Evolutionary conservation across 2,888 invertebrate species (phyloP), one percentile per base, ranked within the genome.

Genomic region (Tigriopus californicus): DNA sequence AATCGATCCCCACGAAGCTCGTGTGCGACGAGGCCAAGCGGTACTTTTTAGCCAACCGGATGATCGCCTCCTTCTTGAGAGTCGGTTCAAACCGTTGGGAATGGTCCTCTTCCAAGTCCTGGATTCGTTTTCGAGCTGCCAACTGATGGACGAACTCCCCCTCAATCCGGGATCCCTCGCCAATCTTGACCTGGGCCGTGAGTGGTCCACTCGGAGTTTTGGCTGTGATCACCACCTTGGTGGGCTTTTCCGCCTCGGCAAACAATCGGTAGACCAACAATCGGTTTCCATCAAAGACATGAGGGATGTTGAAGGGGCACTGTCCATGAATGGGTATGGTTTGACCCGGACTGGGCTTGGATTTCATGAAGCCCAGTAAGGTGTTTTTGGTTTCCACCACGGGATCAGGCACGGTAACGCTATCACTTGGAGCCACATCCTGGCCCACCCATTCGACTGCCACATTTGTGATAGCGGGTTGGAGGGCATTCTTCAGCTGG

Each of bases 241-340:
- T 47, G 18, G 54, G 49, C 41, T 57, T 47, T 2, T 15, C 13
- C 5, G 59, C 25, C n/a, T 60, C 20, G 2, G 18, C 47, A 54
- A 58, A 44, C 12, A 61, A 18, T n/a, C 46, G 42, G 59, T 59
- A 62, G 12, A 65, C 62, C 1, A 66, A 47, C 22, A 65, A 40
- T 20, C 66, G 65, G 13, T 63, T 64, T 12, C 66, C 66, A 57
- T 67, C 65, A 60, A 65, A 66, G 40, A 67, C 61, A 41, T 65
- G 65, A 6, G 65, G 64, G n/a, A 66, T 62, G 22, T 63, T 24
- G 33, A 15, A 55, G 48, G 52, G 15, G 41, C 53, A 22, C 22
- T 60, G 11, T 60, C 47, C 25, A 24, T 10, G 13, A 15, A 44
- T 15, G n/a, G 18, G 11, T 13, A 41, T 54, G n/a, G 41, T 54